Conservation (phyloP, 2,888 invertebrate species). For the Cryptus viduatorius region DNA sequence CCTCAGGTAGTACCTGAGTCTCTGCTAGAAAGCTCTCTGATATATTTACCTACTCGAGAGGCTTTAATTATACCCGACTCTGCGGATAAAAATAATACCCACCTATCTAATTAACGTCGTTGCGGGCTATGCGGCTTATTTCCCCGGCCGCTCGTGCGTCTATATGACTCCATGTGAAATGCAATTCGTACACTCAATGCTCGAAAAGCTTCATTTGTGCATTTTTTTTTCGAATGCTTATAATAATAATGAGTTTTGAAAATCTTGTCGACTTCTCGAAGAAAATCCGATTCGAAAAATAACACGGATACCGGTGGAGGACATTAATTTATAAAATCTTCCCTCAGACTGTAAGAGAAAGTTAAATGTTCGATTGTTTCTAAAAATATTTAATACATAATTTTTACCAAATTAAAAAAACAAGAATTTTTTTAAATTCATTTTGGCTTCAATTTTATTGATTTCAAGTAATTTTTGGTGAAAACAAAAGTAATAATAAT, state of each 20-base stretch:
- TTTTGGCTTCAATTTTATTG: no score
- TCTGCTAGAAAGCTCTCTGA: constrained; percentile 73
- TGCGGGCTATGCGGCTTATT: constrained; percentile 64
- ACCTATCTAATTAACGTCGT: constrained; percentile 73
- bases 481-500: neutral
- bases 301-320: neutral
- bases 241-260: constrained; percentile 21
- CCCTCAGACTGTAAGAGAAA: no score
- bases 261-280: constrained; percentile 3
- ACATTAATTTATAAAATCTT: neutral
- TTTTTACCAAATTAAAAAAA: no score
- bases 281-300: constrained; percentile 25
- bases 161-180: constrained; percentile 35
- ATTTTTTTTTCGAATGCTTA: constrained; percentile 32
- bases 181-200: constrained; percentile 34
- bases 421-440: no score
- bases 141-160: constrained; percentile 49
- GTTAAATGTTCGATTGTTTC: no score
- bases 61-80: constrained; percentile 82
- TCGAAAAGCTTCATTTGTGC: constrained; percentile 44
- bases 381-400: no score
- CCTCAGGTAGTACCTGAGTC: constrained; percentile 59
- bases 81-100: constrained; percentile 73
- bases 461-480: no score
- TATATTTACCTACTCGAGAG: constrained; percentile 85